Base-by-base conservation (phyloP, 2,113 vertebrate genomes). In the Vimba vimba region DNA sequence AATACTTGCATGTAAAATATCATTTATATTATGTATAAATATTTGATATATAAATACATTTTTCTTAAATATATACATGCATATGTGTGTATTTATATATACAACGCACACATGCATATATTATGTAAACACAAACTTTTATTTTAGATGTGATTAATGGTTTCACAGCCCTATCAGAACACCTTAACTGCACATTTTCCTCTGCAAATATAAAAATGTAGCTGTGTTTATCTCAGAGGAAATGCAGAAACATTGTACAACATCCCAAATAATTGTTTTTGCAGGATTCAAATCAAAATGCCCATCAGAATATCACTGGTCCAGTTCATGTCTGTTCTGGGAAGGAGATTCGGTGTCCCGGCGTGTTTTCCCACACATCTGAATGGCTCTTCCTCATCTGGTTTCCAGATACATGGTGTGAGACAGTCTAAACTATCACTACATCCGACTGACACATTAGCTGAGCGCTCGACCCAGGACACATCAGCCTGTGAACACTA, bases 291-390 rank as follows among this genome's bases (percentile, higher is more conserved):
- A 55, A 33, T 50, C 23, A 27, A 6, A 45, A 25, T 3, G 5
- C 23, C 43, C 36, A 45, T 21, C 9, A 43, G 7, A 73, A 19
- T 6, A 45, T 43, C 6, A 8, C 11, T 43, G 7, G 2, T 11
- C 19, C 21, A 12, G 30, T 39, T 59, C 55, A n/a, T 15, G 77
- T 60, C 25, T 13, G 30, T 25, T 45, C 39, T 6, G 27, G 39
- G 64, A 62, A 50, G 75, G 79, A 50, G 27, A 11, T 25, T 45
- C 69, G 6, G 75, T n/a, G 27, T 3, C 39, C 2, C 6, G 6
- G 21, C 7, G 76, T 71, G 36, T 57, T 81, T 85, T 89, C 85
- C 88, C 85, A 85, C 83, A 82, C 82, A 78, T 79, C 33, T 79
- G 57, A 64, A 55, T 39, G 64, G 36, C 25, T 83, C 74, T 21